Base-by-base conservation (phyloP, 1,140 invertebrate species). In the Drosophila nebulosa region DNA sequence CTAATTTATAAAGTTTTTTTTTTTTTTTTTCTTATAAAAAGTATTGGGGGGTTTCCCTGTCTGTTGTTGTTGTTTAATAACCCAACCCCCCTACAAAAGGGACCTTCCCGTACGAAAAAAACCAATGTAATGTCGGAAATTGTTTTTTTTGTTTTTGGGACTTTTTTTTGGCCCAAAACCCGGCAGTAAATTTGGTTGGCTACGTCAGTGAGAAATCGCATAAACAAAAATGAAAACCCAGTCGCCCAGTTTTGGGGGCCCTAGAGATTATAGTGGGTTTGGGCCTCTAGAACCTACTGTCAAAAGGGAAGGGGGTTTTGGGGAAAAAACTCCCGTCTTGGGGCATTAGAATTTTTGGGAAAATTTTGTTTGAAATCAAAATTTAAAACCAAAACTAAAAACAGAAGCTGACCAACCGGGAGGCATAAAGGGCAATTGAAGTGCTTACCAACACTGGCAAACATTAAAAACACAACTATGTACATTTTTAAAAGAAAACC, bases 1-100 rank as follows among this genome's bases (percentile, higher is more conserved):
- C 65, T 86, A 86, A 81, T 85, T 24, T 83, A 85, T 86, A 86
- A 81, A 65, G 30, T 10, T 10, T 27, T 27, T 2, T 27, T 1
- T 27, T 27, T 27, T 30, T 4, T 30, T 30, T 30, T n/a, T 30
- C 7, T 30, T 30, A 74, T 14, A 14, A 16, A n/a, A 12, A 6
- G 39, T 16, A 10, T 67, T 53, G 50, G 58, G 76, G 53, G 76
- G 7, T 30, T 30, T 6, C n/a, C n/a, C 27, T 30, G 27, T 30
- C 27, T 9, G 7, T 2, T 30, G 27, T 30, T 30, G 27, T 30
- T 30, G 27, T 27, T 21, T 46, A 46, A 46, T 46, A 46, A 21
- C 21, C 16, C 7, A 21, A n/a, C n/a, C n/a, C n/a, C n/a, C 21
- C 21, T 46, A n/a, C 18, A n/a, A 46, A n/a, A 16, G 2, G 16